Evolutionary conservation across 2,113 vertebrate genomes (phyloP), one percentile per base, ranked within the genome.

Genomic region (Gnathonemus longibarbis): DNA sequence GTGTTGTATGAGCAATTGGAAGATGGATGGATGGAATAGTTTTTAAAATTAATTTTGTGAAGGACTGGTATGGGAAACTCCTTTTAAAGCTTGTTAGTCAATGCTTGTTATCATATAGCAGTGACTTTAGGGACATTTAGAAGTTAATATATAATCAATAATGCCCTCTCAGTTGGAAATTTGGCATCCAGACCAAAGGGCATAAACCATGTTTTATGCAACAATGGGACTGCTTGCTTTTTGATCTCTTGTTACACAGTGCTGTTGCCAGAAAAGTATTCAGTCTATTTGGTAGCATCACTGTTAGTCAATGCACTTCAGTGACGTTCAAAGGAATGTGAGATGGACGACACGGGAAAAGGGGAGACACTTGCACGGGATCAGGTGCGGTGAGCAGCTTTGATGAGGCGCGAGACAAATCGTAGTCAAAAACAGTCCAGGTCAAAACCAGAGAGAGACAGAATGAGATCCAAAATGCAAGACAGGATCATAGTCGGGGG

Each of bases 191-290:
- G 92, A 92, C 92, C 90, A 92, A 92, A 91, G 91, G 92, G 86
- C 77, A 66, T 87, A 88, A 93, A 94, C 90, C 93, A 89, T 93
- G 93, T 94, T 95, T 94, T 90, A 94, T 92, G 80, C 8, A 39
- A 17, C 45, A 77, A 48, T 49, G 42, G 21, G n/a, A 24, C 24
- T n/a, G 35, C 13, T 19, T 80, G 35, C 35, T 15, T 39, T 80
- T 80, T 42, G 35, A 80, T 80, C 15, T 80, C 74, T 17, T 80
- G 74, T 42, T 80, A 80, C 74, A 39, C 35, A 42, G 74, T 42
- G 74, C 15, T 2, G 74, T 42, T 80, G 31, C 74, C 74, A 80
- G 74, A 80, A 80, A 80, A 42, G 74, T 80, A 39, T 80, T 39
- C 74, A 42, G 74, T 80, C 74, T 42, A 42, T 13, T 19, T 80